phyloP scores from a whole-genome alignment of 2,888 invertebrate genomes.

The Agonopterix alstromeriana region DNA sequence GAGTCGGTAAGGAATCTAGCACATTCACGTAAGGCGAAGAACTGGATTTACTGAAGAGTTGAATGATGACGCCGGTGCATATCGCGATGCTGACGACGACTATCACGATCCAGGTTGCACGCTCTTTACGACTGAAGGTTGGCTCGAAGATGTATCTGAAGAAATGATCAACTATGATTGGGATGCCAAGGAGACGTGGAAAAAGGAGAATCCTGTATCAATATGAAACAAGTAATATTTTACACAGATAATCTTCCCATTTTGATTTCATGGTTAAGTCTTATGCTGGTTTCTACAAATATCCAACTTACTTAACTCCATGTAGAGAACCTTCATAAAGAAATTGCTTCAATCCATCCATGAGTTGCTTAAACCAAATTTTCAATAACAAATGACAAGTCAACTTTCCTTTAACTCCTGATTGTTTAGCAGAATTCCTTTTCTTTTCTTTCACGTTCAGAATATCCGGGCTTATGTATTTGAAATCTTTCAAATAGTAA shows the following conservation, averaged over 20 bases:
- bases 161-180: background rate
- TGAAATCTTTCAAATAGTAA: slow-evolving; percentile 56
- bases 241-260: too few relatives aligned
- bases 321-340: slow-evolving; percentile 63
- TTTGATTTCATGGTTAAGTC: too few relatives aligned
- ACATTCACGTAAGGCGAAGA: slow-evolving; percentile 66
- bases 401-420: slow-evolving; percentile 1
- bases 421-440: background rate
- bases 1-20: slow-evolving; percentile 62
- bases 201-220: too few relatives aligned
- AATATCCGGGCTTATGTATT: slow-evolving; percentile 48
- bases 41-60: slow-evolving; percentile 56
- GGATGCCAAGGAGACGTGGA: too few relatives aligned
- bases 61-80: slow-evolving; percentile 55
- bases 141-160: slow-evolving; percentile 64
- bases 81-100: slow-evolving; percentile 53
- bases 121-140: slow-evolving; percentile 51
- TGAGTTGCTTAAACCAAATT: slow-evolving; percentile 46
- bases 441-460: slow-evolving; percentile 20
- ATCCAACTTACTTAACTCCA: slow-evolving; percentile 60
- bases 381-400: slow-evolving; percentile 27
- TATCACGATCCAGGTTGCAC: slow-evolving; percentile 54
- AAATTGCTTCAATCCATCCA: slow-evolving; percentile 57
- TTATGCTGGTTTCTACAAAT: too few relatives aligned
- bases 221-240: too few relatives aligned